Evolutionary conservation across 2,797 vertebrate genomes (phyloP), one percentile per base, ranked within the genome.

Genomic region (Catamblyrhynchus diadema): DNA sequence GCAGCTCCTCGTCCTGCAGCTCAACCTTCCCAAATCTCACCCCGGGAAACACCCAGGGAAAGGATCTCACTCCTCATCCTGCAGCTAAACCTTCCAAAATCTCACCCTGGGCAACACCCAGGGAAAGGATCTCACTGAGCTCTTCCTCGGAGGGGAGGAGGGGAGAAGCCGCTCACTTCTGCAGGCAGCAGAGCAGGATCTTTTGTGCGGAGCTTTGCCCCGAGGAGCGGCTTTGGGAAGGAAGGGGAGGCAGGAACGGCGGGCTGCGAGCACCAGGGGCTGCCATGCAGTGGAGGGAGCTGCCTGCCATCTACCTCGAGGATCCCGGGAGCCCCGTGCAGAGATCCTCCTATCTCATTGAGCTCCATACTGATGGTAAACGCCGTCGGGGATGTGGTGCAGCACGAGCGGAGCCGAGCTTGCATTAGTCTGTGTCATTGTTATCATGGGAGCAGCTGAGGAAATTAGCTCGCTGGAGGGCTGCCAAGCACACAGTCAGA

Each of bases 371-470:
- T 72, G 39, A 86, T 21, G 87, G 94, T 95, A 87, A 96, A 94
- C 23, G 93, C 96, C 91, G 42, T 62, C 61, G 89, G 93, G 91
- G 93, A 95, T 88, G 95, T 73, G 11, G 57, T 91, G 95, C 96
- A 75, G 95, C 93, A 87, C 61, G 90, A 95, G 90, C 83, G 4
- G 86, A 90, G 82, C 53, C 12, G 79, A 73, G 94, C 74, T 88
- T 92, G 91, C 94, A 93, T 94, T 95, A 93, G 93, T 97, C 94
- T 95, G 93, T 96, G 94, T 95, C 95, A 95, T 94, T 92, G 94
- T 96, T 96, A 96, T 93, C 94, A 64, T 69, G 96, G 96, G 93
- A 96, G 92, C 94, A 94, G 96, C 94, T 86, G 74, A 93, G 95
- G 93, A 92, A 96, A 95, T 96, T 95, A 80, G 25, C 81, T 77